Evolutionary conservation across 2,888 invertebrate species (phyloP), one percentile per base, ranked within the genome.

Genomic region (Dorcus hopei): DNA sequence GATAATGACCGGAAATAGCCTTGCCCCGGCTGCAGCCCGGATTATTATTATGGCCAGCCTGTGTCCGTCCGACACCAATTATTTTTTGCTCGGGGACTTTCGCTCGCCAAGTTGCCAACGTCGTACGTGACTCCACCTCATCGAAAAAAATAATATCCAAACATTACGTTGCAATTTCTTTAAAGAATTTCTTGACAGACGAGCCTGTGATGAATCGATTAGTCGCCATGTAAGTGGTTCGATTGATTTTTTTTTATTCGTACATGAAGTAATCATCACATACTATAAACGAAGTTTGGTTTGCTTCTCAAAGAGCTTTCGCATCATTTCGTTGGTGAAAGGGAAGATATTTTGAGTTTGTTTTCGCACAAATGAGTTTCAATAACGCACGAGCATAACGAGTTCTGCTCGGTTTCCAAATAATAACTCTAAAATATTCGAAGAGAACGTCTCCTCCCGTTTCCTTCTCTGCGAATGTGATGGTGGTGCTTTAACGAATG

Each of bases 401-500:
- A 45, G 45, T 19, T 45, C 45, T 9, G 45, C 23, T 45, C 45
- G 45, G 23, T 23, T 14, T 45, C 14, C 14, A 45, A 33, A 33
- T 33, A 33, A 45, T 45, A 45, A 33, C 26, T 45, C 45, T 45
- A 45, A 45, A 9, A 45, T 45, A 45, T 45, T 45, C 23, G 19
- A 45, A 23, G 45, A 45, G 9, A 45, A 45, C 45, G 16, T 45
- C 45, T 38, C 54, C 39, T 54, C 26, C 26, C 26, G 26, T 33
- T 33, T 33, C 26, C 26, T 33, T 33, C 26, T 33, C 26, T 33
- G 26, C 26, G 26, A 33, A 33, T 6, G 26, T 54, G 54, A 54
- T 47, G 45, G 47, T 45, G 45, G 47, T 45, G 45, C 54, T 54
- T 54, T 54, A 54, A 54, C 54, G 54, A 54, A 54, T 45, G 54